A percentile compares a stretch with the other conserved stretches of the same genome.
These are phyloP conservation scores for Chelidonichthys spinosus DNA, from an alignment of 2,797 vertebrate genomes.

Conservation along the genomic window DNA sequence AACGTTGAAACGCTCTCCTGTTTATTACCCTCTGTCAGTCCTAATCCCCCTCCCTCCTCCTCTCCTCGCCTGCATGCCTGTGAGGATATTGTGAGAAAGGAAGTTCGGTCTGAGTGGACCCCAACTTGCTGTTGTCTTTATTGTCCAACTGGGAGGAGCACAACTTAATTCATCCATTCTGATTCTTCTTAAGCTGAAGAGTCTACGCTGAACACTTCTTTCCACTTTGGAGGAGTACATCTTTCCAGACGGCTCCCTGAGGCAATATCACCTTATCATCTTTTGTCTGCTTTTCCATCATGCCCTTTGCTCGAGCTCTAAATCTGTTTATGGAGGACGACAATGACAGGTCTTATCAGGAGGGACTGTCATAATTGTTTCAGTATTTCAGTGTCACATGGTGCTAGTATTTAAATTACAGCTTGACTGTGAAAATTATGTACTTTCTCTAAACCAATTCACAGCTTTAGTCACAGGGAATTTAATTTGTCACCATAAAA, in stretches of 20 bases:
- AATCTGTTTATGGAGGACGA: slow-evolving; percentile 63
- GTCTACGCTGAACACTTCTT: slow-evolving; percentile 22
- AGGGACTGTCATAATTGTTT: slow-evolving; percentile 57
- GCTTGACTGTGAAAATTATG: slow-evolving; percentile 37
- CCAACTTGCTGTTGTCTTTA: background rate
- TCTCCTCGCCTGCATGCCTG: background rate
- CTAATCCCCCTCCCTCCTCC: background rate
- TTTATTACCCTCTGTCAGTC: slow-evolving; percentile 10
- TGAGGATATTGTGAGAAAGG: slow-evolving; percentile 9
- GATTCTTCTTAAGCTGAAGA: slow-evolving; percentile 37
- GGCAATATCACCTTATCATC: slow-evolving; percentile 60
- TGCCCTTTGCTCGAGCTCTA: slow-evolving; percentile 42
- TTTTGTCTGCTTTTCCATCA: slow-evolving; percentile 57
- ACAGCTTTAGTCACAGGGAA: slow-evolving; percentile 30
- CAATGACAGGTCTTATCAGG: slow-evolving; percentile 56
- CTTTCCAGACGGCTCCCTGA: slow-evolving; percentile 45
- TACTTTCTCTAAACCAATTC: slow-evolving; percentile 35
- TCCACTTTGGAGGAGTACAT: slow-evolving; percentile 35
- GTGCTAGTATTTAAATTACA: slow-evolving; percentile 30
- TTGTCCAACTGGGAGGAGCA: slow-evolving; percentile 7
- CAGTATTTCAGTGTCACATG: slow-evolving; percentile 22
- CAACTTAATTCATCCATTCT: slow-evolving; percentile 33
- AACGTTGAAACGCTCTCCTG: background rate
- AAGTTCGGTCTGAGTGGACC: slow-evolving; percentile 4
- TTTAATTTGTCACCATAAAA: slow-evolving; percentile 25